These are phyloP conservation scores for Euura lappo DNA, from an alignment of 1,140 invertebrate species.

Conservation along the genomic window DNA sequence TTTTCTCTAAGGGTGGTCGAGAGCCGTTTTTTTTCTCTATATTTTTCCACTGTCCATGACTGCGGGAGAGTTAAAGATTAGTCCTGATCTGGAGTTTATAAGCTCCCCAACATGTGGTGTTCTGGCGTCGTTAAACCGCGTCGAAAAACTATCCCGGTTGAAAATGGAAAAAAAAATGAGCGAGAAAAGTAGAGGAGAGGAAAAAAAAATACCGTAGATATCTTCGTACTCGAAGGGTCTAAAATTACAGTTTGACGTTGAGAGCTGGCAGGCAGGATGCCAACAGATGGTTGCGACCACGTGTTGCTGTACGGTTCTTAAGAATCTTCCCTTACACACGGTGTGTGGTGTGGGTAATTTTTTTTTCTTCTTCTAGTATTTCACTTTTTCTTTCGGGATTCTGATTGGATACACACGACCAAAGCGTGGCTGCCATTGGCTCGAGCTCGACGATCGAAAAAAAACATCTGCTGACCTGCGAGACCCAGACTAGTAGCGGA, in stretches of 20 bases:
- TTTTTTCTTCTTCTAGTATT: slow-evolving; percentile 2
- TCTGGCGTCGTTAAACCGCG: background rate
- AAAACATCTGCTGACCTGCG: slow-evolving; percentile 45
- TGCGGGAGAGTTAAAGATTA: background rate
- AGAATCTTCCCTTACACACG: slow-evolving; percentile 33
- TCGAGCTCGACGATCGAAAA: slow-evolving; percentile 31
- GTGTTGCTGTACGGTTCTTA: slow-evolving; percentile 42
- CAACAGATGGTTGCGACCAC: slow-evolving; percentile 55
- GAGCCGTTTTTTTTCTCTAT: background rate
- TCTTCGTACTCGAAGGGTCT: background rate
- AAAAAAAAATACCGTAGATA: background rate
- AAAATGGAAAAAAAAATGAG: too few species aligned
- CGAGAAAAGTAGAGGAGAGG: too few species aligned
- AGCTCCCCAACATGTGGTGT: background rate
- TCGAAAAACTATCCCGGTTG: too few species aligned
- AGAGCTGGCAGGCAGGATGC: slow-evolving; percentile 26
- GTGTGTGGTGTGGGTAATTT: background rate
- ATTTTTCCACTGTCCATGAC: background rate
- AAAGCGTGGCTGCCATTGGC: slow-evolving; percentile 20
- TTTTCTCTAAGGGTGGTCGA: background rate
- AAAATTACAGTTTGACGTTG: slow-evolving; percentile 3
- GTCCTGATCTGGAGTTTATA: background rate
- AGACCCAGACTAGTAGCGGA: background rate
- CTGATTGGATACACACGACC: slow-evolving; percentile 28
- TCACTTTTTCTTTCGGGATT: background rate